Percentiles rank a stretch among this genome's conserved stretches.
phyloP scores from a whole-genome alignment of 2,797 vertebrate genomes.

The Ctenopoma multispine region DNA sequence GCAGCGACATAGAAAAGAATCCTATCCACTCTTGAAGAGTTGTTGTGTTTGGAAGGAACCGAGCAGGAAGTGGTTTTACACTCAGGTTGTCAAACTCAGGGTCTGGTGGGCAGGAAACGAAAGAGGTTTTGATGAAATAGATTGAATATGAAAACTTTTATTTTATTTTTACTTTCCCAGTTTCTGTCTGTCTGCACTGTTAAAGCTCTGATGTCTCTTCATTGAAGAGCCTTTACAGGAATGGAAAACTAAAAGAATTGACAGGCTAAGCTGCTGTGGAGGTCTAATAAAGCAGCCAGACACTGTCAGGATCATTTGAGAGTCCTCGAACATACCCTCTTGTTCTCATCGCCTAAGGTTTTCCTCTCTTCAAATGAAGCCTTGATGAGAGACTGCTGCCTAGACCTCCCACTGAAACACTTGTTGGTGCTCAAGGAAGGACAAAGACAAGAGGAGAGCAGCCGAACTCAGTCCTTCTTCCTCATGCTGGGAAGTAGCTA shows the following conservation, averaged over 20 bases:
- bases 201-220: constrained; percentile 33
- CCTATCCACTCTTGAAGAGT: not conserved
- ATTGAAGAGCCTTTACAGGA: constrained; percentile 20
- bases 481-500: constrained; percentile 49
- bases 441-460: constrained; percentile 42
- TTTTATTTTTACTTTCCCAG: constrained; percentile 24
- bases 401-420: constrained; percentile 51
- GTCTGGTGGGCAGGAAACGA: constrained; percentile 8
- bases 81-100: not conserved
- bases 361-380: constrained; percentile 64
- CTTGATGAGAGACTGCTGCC: constrained; percentile 48
- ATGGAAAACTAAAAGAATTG: constrained; percentile 36
- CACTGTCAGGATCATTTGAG: constrained; percentile 51
- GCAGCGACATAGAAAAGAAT: not conserved
- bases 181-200: constrained; percentile 35
- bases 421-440: constrained; percentile 58
- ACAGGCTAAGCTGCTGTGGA: constrained; percentile 37
- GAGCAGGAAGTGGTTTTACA: not conserved
- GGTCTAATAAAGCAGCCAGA: constrained; percentile 66
- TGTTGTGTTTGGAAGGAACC: not conserved
- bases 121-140: constrained; percentile 33
- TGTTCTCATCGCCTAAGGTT: constrained; percentile 53
- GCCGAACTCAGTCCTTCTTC: constrained; percentile 41
- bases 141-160: constrained; percentile 27
- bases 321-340: constrained; percentile 49